Base-by-base conservation (phyloP, 1,140 invertebrate genomes). In the Eciton burchellii region DNA sequence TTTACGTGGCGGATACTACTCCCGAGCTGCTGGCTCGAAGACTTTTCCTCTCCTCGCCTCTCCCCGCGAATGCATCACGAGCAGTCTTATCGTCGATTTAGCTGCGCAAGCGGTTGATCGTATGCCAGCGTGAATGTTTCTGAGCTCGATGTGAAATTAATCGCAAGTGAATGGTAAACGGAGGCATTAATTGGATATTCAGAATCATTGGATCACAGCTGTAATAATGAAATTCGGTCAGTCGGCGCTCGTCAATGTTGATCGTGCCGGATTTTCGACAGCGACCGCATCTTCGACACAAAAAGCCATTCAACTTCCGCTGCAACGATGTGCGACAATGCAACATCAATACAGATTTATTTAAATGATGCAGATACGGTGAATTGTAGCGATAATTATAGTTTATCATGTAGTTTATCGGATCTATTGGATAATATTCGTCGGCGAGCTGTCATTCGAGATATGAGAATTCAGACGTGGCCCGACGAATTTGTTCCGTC, bases 61-160 rank as follows among this genome's bases (percentile, higher is more conserved):
- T 56, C 21, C 35, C 56, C 4, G 16, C 1, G 16, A 11, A 0
- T 41, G 11, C 49, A 9, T 43, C 54, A 11, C 12, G n/a, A 54
- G 21, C 16, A 54, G 21, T 11, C 54, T 29, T 12, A 24, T 77
- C 35, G 56, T 70, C 14, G 29, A 68, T 77, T n/a, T 68, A 19
- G 49, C 19, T 12, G 35, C 49, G 4, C 24, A 57, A 70, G 68
- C 19, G n/a, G 35, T 16, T 56, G 35, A 66, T 35, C 24, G 29
- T 12, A 54, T 49, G 26, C 19, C 19, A 29, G 24, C 52, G 8
- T 6, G 6, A 68, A 77, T 43, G 43, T 66, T 66, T 19, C 16
- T 56, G 52, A 43, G 43, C 56, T 77, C 1, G 0, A 68, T 43
- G 3, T 54, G 56, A 79, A 57, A 79, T 79, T 45, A 21, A 79